Evolutionary conservation across 2,888 invertebrate species (phyloP).

Genomic region (Lobophora halterata): DNA sequence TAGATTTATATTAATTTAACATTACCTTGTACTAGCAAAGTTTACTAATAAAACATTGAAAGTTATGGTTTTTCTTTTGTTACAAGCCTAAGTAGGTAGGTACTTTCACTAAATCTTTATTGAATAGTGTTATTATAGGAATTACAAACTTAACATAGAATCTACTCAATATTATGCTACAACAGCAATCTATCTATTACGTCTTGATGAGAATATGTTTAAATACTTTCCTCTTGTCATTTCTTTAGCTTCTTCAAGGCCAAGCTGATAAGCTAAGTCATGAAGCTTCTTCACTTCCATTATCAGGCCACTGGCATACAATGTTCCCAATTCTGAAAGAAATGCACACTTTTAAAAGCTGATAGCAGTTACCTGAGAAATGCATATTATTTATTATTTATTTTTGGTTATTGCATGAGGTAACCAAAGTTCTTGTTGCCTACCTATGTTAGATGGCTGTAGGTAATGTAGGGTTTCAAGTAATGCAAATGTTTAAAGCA

Average conservation of each 20-base stretch:
- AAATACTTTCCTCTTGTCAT: conserved; percentile 97
- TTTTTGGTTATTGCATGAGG: too few relatives aligned
- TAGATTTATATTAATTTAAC: conserved; percentile 25
- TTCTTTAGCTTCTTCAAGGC: conserved; percentile 96
- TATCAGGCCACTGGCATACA: conserved; percentile 91
- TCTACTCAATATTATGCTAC: background rate
- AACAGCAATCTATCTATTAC: conserved; percentile 46
- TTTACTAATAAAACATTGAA: conserved; percentile 18
- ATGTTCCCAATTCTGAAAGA: conserved; percentile 84
- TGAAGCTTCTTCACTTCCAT: conserved; percentile 96
- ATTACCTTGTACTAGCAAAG: conserved; percentile 16
- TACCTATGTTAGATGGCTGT: too few relatives aligned
- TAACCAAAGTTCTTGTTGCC: too few relatives aligned
- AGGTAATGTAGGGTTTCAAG: too few relatives aligned
- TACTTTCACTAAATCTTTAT: too few relatives aligned
- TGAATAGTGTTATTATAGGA: too few relatives aligned
- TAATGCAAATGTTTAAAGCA: too few relatives aligned
- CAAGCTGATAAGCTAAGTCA: conserved; percentile 96
- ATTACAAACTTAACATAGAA: too few relatives aligned
- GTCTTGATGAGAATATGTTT: conserved; percentile 85
- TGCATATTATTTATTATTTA: too few relatives aligned
- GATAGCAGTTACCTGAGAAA: background rate
- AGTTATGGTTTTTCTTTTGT: too few relatives aligned
- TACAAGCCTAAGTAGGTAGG: too few relatives aligned
- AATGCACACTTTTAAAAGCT: background rate